A percentile compares a stretch with the other conserved stretches of the same genome.
Conservation (phyloP, 2,113 vertebrate genomes). For the Pao palembangensis region DNA sequence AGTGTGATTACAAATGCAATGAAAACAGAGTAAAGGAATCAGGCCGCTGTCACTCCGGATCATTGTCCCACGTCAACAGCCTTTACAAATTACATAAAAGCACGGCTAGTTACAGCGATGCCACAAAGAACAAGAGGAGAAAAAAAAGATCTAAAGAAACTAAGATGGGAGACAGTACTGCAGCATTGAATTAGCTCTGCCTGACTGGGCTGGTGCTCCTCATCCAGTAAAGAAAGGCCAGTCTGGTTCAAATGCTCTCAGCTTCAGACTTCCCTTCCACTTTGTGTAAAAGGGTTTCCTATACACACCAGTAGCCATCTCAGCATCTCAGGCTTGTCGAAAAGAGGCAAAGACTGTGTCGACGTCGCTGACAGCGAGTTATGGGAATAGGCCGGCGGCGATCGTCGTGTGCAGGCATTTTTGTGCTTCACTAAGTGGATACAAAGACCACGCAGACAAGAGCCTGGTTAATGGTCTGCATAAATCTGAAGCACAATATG, state of each 20-base stretch:
- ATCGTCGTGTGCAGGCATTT: slow-evolving; percentile 19
- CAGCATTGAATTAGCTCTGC: slow-evolving; percentile 58
- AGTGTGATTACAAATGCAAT: slow-evolving; percentile 38
- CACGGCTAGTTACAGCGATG: slow-evolving; percentile 51
- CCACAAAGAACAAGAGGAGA: slow-evolving; percentile 8
- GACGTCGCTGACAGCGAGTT: slow-evolving; percentile 27
- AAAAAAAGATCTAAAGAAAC: neutral
- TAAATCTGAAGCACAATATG: slow-evolving; percentile 24
- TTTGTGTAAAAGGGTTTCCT: slow-evolving; percentile 37
- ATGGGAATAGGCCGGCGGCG: slow-evolving; percentile 41
- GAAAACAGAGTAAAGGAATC: slow-evolving; percentile 42
- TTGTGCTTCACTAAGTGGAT: slow-evolving; percentile 26
- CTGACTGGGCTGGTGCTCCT: slow-evolving; percentile 44
- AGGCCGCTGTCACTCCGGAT: slow-evolving; percentile 68
- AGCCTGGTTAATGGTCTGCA: slow-evolving; percentile 29
- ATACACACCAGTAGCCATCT: slow-evolving; percentile 42
- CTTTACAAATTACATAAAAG: slow-evolving; percentile 61
- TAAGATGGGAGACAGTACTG: slow-evolving; percentile 34
- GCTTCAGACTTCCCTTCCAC: slow-evolving; percentile 31
- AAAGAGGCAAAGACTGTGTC: slow-evolving; percentile 35
- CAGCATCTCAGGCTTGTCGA: slow-evolving; percentile 33
- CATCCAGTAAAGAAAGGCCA: slow-evolving; percentile 35
- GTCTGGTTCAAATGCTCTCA: slow-evolving; percentile 34
- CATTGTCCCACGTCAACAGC: slow-evolving; percentile 61
- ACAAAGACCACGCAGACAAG: slow-evolving; percentile 15